phyloP scores from a whole-genome alignment of 2,797 vertebrate species.

The Catharus ustulatus region DNA sequence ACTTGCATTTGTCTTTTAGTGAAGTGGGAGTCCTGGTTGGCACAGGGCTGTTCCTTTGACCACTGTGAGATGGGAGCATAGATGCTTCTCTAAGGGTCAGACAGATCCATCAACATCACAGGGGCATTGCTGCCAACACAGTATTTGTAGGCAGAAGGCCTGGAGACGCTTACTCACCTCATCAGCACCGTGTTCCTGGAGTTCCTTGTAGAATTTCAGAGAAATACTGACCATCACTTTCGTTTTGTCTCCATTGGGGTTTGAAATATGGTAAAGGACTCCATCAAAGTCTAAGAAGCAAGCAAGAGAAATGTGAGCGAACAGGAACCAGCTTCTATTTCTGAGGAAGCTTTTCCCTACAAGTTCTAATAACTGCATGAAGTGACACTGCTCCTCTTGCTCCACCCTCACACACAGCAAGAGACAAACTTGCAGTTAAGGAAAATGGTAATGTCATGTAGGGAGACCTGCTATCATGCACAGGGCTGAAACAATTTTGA shows the following conservation, averaged over 20 bases:
- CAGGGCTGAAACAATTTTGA: constrained; percentile 3
- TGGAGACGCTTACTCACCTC: constrained; percentile 81
- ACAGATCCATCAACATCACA: neutral
- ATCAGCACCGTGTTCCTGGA: constrained; percentile 95
- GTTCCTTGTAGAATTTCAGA: constrained; percentile 99
- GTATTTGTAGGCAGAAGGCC: neutral
- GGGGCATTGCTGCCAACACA: neutral
- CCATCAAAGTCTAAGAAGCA: constrained; percentile 92
- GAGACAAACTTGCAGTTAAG: neutral
- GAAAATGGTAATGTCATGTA: neutral
- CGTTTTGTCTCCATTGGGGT: constrained; percentile 96
- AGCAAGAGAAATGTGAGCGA: constrained; percentile 3
- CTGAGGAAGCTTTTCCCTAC: neutral
- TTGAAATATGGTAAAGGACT: constrained; percentile 98
- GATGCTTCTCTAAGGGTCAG: neutral
- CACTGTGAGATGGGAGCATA: neutral
- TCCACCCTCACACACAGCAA: neutral
- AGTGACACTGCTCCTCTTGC: neutral
- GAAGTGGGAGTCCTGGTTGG: neutral
- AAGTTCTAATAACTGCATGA: neutral
- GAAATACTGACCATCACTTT: constrained; percentile 99
- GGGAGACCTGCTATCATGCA: neutral
- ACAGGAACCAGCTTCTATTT: neutral
- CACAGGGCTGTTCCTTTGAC: neutral
- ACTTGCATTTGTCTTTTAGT: neutral